Evolutionary conservation across 2,888 invertebrate species (phyloP).

Genomic region (Sericinus montela): DNA sequence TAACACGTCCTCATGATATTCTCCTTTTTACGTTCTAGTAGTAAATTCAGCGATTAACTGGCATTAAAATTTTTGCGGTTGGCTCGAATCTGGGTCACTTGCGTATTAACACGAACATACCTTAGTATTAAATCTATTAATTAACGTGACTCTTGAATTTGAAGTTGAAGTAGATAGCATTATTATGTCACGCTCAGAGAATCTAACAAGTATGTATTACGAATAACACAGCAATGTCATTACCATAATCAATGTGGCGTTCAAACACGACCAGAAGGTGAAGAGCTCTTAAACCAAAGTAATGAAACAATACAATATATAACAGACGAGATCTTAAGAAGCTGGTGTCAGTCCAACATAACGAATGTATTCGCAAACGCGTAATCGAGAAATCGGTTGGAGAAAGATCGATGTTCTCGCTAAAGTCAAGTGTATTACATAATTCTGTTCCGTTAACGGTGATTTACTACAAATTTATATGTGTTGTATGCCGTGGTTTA

Average conservation of each 20-base stretch:
- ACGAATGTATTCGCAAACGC: constrained; percentile 23
- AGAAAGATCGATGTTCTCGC: constrained; percentile 45
- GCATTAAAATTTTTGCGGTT: no score
- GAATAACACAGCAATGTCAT: constrained; percentile 7
- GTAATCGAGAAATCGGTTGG: constrained; percentile 50
- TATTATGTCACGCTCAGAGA: background rate
- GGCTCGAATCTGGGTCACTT: no score
- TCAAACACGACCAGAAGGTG: background rate
- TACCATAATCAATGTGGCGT: constrained; percentile 6
- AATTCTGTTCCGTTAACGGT: constrained; percentile 12
- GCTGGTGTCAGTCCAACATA: constrained; percentile 15
- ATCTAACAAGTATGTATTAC: background rate
- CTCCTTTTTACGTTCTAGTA: no score
- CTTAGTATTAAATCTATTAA: no score
- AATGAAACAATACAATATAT: background rate
- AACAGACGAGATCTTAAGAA: constrained; percentile 3
- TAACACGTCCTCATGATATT: no score
- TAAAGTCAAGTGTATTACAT: constrained; percentile 33
- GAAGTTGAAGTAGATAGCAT: no score
- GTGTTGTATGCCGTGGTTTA: background rate
- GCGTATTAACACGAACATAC: no score
- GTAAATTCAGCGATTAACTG: no score
- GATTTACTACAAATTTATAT: background rate
- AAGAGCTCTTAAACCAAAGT: background rate
- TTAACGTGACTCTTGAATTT: no score